Base-by-base conservation (phyloP, 2,888 invertebrate genomes). In the Noctua pronuba region DNA sequence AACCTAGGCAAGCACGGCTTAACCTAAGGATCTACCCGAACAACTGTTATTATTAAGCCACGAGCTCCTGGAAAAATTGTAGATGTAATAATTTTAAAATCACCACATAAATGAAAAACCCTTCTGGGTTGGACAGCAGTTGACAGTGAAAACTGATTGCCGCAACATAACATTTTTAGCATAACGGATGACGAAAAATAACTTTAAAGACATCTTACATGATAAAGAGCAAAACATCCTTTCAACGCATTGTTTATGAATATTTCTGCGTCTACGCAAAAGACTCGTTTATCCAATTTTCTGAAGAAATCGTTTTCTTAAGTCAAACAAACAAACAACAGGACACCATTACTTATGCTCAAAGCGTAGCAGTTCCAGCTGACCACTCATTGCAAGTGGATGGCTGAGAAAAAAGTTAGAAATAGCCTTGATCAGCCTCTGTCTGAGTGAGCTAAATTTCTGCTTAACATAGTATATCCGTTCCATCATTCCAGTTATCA, bases 251-350 rank as follows among this genome's bases (percentile, higher is more conserved):
- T 75, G 49, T 46, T 75, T 73, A 18, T 41, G 28, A 49, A 46
- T 41, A 73, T 38, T 41, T 60, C 24, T 38, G 46, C 46, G 62
- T 21, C 49, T 60, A 46, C 13, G 38, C 13, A 62, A 41, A 28
- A 24, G 11, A 18, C 28, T 72, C 24, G 24, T 28, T 38, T 31
- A 38, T 35, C 24, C 28, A 38, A 7, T 28, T 73, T 38, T 24
- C 16, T 8, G 2, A 73, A 28, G 28, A 73, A 38, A 49, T 21
- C 46, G 8, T 38, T 49, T 67, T 28, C 16, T 21, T 49, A 21
- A 66, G 38, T 18, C 6, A 49, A 73, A 66, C 66, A 67, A 49
- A 67, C 46, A 67, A 49, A 49, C 46, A 65, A 72, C 24, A 44
- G 5, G 10, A 35, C 11, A 24, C 1, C 52, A 18, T 65, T n/a